Conservation (phyloP, 1,140 invertebrate genomes). For the Drosophila varians region DNA sequence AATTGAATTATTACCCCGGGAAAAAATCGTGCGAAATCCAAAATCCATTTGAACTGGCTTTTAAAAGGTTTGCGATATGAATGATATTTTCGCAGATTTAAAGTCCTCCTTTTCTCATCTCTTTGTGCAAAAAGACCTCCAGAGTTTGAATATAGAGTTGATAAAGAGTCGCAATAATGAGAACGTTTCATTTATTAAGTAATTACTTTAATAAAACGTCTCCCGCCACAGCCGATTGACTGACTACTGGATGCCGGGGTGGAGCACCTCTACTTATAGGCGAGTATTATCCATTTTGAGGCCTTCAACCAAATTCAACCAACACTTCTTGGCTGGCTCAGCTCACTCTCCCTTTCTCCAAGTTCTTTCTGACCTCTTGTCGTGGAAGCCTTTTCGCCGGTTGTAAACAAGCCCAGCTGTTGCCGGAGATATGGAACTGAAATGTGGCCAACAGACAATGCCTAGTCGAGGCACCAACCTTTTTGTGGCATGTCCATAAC, state of each 20-base stretch:
- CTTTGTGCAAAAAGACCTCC: too few relatives aligned
- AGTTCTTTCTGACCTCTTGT: not conserved
- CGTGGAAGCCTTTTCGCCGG: conserved; percentile 11
- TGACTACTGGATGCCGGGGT: conserved; percentile 10
- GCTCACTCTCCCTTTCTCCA: conserved; percentile 3
- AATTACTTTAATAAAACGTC: conserved; percentile 1
- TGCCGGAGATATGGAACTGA: conserved; percentile 2
- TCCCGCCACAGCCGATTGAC: not conserved
- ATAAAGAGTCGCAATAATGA: too few relatives aligned
- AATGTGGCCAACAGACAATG: conserved; percentile 13
- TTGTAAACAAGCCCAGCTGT: conserved; percentile 73
- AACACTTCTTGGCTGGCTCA: not conserved
- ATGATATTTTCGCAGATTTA: too few relatives aligned
- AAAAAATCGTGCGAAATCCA: conserved; percentile 5
- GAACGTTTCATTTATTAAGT: not conserved
- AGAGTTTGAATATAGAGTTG: too few relatives aligned
- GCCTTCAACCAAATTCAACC: conserved; percentile 34
- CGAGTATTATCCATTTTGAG: conserved; percentile 13
- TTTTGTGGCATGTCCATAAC: conserved; percentile 16
- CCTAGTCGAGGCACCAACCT: conserved; percentile 27
- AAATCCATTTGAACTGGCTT: not conserved
- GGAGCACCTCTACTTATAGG: conserved; percentile 19
- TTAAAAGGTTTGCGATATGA: not conserved
- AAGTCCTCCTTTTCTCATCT: too few relatives aligned
- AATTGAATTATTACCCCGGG: conserved; percentile 36